phyloP scores from a whole-genome alignment of 2,797 vertebrate species.

The Ptychadena robeensis region DNA sequence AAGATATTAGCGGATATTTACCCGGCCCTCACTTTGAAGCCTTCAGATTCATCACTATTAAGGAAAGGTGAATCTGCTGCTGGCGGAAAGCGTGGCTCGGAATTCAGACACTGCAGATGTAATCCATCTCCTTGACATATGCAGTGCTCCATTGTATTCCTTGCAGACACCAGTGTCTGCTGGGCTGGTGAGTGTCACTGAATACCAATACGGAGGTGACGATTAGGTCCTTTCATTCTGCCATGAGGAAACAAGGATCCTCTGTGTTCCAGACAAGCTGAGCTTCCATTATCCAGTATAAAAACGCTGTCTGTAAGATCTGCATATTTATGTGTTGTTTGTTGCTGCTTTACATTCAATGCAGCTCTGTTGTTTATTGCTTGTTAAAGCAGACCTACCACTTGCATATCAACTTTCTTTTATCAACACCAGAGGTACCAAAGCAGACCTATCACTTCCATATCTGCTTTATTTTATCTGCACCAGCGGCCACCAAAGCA shows the following conservation, averaged over 20 bases:
- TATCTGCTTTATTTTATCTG: no score
- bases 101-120: slow-evolving; percentile 88
- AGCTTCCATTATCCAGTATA: background rate
- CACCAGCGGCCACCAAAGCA: no score
- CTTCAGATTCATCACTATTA: slow-evolving; percentile 63
- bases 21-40: slow-evolving; percentile 63
- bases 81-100: slow-evolving; percentile 68
- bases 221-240: slow-evolving; percentile 20
- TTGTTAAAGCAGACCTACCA: no score
- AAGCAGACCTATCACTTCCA: no score
- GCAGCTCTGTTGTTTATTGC: no score
- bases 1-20: slow-evolving; percentile 51
- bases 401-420: no score
- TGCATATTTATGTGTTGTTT: background rate
- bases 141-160: slow-evolving; percentile 88
- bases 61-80: slow-evolving; percentile 69
- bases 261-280: background rate
- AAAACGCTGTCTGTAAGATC: background rate
- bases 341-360: background rate
- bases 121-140: slow-evolving; percentile 97
- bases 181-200: slow-evolving; percentile 84
- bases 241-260: background rate
- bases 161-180: slow-evolving; percentile 84
- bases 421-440: no score
- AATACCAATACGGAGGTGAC: slow-evolving; percentile 79